phyloP scores from a whole-genome alignment of 2,797 vertebrate species.

The Champsocephalus esox region DNA sequence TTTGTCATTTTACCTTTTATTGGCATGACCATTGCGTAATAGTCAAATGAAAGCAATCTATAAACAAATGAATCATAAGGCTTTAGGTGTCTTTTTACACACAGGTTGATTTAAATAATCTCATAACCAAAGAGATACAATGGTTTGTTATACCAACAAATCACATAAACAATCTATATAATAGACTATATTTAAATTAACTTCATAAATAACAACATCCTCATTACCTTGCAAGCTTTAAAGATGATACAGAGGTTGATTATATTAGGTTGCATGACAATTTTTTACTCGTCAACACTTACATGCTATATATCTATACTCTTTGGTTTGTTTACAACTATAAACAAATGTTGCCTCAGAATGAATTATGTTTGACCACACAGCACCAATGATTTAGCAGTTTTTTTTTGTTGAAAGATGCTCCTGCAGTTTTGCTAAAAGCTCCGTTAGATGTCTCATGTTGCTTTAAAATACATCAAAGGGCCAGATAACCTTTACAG shows the following conservation, averaged over 20 bases:
- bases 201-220: neutral
- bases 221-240: neutral
- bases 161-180: neutral
- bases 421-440: neutral
- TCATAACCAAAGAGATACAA: conserved; percentile 1
- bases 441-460: conserved; percentile 2
- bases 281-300: neutral
- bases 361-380: neutral
- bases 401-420: neutral
- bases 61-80: neutral
- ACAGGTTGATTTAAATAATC: neutral
- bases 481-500: conserved; percentile 16
- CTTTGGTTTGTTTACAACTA: neutral
- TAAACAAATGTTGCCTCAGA: neutral
- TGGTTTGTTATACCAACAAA: neutral
- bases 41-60: neutral
- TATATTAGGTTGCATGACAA: neutral
- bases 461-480: conserved; percentile 36
- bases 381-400: neutral
- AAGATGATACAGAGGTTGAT: neutral
- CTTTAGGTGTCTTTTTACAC: no score
- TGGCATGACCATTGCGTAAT: neutral
- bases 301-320: neutral
- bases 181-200: neutral
- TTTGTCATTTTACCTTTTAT: no score